Percentiles rank a stretch among this genome's conserved stretches.
phyloP scores from a whole-genome alignment of 2,797 vertebrate genomes.

The Manis crassicaudata region DNA sequence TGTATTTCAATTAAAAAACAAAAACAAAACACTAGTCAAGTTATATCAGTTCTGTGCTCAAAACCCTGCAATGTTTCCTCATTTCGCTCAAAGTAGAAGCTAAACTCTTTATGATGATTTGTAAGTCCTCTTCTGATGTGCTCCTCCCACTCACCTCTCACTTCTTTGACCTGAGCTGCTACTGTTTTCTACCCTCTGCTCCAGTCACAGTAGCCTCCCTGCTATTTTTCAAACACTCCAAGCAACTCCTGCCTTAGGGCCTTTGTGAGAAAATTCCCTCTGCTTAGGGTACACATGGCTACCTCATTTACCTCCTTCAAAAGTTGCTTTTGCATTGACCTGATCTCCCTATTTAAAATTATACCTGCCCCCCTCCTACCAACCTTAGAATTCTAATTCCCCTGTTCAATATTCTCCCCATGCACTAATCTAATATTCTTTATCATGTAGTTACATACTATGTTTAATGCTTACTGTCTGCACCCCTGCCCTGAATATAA shows the following conservation, averaged over 20 bases:
- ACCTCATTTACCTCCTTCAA: not conserved
- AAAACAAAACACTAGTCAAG: not conserved
- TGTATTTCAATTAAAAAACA: no score
- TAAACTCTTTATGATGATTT: not conserved
- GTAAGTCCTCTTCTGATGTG: not conserved
- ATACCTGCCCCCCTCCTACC: not conserved
- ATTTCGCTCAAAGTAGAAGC: not conserved
- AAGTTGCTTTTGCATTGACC: not conserved
- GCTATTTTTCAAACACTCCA: not conserved
- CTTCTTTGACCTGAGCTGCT: not conserved
- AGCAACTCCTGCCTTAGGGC: not conserved
- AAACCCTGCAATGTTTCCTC: not conserved
- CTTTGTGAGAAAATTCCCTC: not conserved
- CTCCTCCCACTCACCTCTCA: no score
- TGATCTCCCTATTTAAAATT: not conserved
- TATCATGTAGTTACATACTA: not conserved
- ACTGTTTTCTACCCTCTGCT: not conserved
- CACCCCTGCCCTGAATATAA: not conserved
- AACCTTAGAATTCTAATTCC: not conserved
- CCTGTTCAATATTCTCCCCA: not conserved
- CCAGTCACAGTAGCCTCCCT: not conserved
- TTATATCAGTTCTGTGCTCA: not conserved
- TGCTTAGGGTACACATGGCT: not conserved
- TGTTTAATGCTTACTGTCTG: not conserved
- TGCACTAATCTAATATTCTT: not conserved